Evolutionary conservation across 2,888 invertebrate genomes (phyloP), one percentile per base, ranked within the genome.

Genomic region (Drosophila percnosoma): DNA sequence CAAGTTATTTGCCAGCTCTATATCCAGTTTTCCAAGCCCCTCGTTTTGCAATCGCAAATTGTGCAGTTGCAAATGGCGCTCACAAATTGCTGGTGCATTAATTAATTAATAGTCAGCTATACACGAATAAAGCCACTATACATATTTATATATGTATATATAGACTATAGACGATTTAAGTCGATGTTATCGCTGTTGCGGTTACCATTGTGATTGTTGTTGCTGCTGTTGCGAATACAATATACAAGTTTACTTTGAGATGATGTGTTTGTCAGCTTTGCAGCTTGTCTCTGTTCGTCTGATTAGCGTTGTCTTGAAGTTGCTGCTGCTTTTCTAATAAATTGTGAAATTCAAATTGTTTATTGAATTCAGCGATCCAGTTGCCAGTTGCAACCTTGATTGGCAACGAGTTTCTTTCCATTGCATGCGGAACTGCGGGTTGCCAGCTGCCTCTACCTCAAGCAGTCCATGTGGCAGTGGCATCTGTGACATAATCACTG

Each of bases 351-450:
- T 72, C 77, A 87, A 83, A 83, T 75, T 70, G 6, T 67, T 57
- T 62, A 72, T 72, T 33, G 45, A 63, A 65, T 55, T 68, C 68
- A 54, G 65, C 64, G 80, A 45, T 63, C 61, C 64, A 78, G 62
- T 59, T 66, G 42, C 66, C 65, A 60, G 53, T 36, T 18, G 15
- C 71, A 80, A 68, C 81, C 76, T 79, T 79, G 71, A 72, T 24
- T 40, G 48, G 13, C 57, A 70, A 63, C 29, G 33, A 42, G 40
- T 57, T 42, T 15, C 10, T 7, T 21, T 36, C 18, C 29, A 54
- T 13, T 88, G 84, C 89, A 89, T 68, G 81, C 89, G 89, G 89
- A 84, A 87, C 84, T 76, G 42, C 51, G 31, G 53, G 31, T 27
- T 60, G n/a, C 59, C 60, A 65, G 29, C 36, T 78, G 78, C 69